Percentiles rank a stretch among this genome's conserved stretches.
These are phyloP conservation scores for Orgyia antiqua DNA, from an alignment of 2,888 invertebrate genomes.

Conservation along the genomic window DNA sequence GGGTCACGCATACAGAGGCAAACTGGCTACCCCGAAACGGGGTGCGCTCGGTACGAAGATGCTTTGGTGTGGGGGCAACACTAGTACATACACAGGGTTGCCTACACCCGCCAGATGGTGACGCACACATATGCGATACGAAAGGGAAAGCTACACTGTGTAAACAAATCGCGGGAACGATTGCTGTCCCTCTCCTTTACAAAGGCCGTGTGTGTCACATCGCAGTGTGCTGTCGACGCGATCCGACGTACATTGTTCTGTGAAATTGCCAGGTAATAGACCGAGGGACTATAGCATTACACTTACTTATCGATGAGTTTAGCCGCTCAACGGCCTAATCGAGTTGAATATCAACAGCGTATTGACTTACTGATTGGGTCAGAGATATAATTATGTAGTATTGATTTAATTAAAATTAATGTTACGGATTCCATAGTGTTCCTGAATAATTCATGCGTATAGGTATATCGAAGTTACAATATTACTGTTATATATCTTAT, in stretches of 20 bases:
- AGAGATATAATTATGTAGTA: too few relatives aligned
- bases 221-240: constrained; percentile 67
- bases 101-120: constrained; percentile 66
- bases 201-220: constrained; percentile 58
- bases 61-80: constrained; percentile 30
- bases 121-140: constrained; percentile 58
- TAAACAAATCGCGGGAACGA: constrained; percentile 71
- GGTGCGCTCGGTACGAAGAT: constrained; percentile 37
- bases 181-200: constrained; percentile 65
- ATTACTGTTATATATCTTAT: too few relatives aligned
- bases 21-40: constrained; percentile 56
- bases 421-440: too few relatives aligned
- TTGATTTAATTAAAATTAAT: too few relatives aligned
- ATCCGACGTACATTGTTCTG: constrained; percentile 73
- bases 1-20: constrained; percentile 67
- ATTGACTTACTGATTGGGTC: too few relatives aligned
- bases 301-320: constrained; percentile 72
- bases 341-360: constrained; percentile 55
- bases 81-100: constrained; percentile 47
- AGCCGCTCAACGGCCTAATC: constrained; percentile 65
- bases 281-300: constrained; percentile 73
- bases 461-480: too few relatives aligned
- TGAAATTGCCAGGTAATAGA: constrained; percentile 79
- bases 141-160: constrained; percentile 77
- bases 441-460: too few relatives aligned